Conservation (phyloP, 1,140 invertebrate species). For the Heterodera carotae region DNA sequence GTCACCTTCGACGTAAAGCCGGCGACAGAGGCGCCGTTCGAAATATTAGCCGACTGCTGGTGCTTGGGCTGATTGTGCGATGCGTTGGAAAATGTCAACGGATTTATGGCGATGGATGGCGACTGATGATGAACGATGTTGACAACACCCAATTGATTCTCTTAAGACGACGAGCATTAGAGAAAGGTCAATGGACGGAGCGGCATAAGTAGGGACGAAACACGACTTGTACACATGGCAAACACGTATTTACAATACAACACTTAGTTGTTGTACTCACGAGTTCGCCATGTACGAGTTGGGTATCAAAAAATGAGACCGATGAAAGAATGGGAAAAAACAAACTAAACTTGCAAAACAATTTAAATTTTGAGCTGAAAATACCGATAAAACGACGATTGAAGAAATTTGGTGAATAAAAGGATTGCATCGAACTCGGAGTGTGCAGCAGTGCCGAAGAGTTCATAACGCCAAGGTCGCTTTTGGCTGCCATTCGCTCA, state of each 20-base stretch:
- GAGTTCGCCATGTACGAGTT: too few relatives aligned
- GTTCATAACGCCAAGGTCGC: conserved; percentile 33
- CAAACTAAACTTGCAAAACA: too few relatives aligned
- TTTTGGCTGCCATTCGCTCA: conserved; percentile 34
- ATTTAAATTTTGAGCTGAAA: neutral
- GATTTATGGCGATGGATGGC: neutral
- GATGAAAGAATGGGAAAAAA: too few relatives aligned
- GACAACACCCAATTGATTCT: neutral
- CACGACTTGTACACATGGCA: too few relatives aligned
- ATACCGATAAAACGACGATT: conserved; percentile 31
- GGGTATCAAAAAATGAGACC: too few relatives aligned
- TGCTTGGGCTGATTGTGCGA: neutral
- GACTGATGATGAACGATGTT: neutral
- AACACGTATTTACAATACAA: too few relatives aligned
- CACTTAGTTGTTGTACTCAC: too few relatives aligned
- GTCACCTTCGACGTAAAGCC: conserved; percentile 10
- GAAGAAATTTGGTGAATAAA: conserved; percentile 41
- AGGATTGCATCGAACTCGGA: conserved; percentile 32
- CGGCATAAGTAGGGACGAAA: too few relatives aligned
- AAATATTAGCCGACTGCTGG: neutral
- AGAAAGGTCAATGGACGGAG: too few relatives aligned
- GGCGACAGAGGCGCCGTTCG: neutral
- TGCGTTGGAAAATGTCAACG: conserved; percentile 1
- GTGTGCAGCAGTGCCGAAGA: conserved; percentile 36
- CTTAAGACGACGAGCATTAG: neutral